Percentiles rank a stretch among this genome's conserved stretches.
phyloP scores from a whole-genome alignment of 2,888 invertebrate species.

The Tridacna gigas region DNA sequence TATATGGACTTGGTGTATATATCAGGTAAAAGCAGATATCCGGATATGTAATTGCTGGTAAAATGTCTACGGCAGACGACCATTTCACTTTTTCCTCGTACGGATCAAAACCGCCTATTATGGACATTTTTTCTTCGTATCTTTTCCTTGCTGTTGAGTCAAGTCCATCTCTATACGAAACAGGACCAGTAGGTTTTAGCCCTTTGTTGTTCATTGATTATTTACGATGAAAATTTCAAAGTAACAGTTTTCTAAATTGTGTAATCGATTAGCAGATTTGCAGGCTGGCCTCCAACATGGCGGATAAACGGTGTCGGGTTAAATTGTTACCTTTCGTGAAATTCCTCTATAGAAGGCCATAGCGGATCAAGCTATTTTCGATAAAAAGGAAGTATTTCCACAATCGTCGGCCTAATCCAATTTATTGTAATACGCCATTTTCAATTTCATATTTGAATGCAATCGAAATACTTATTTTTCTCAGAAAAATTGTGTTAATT shows the following conservation, averaged over 20 bases:
- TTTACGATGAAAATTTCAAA: no score
- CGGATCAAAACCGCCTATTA: constrained; percentile 38
- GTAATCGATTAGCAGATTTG: background rate
- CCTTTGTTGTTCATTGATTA: background rate
- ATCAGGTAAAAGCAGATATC: constrained; percentile 29
- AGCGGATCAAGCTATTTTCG: no score
- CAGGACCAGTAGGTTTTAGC: background rate
- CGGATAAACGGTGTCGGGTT: background rate
- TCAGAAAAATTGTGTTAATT: no score
- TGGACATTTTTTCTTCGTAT: constrained; percentile 39
- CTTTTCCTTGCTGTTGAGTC: constrained; percentile 3
- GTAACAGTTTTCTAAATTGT: background rate
- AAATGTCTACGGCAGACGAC: background rate
- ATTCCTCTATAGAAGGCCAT: background rate
- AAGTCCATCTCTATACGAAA: constrained; percentile 35
- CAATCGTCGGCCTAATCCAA: no score
- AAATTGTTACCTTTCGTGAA: background rate
- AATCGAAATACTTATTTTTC: no score
- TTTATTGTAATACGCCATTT: no score
- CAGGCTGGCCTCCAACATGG: background rate
- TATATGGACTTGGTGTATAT: constrained; percentile 24
- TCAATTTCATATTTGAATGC: no score
- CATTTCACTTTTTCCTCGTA: constrained; percentile 35
- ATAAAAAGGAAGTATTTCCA: no score
- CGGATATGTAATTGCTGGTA: constrained; percentile 40